A percentile compares a stretch with the other conserved stretches of the same genome.
Conservation (phyloP, 2,888 invertebrate genomes). For the Actias luna region DNA sequence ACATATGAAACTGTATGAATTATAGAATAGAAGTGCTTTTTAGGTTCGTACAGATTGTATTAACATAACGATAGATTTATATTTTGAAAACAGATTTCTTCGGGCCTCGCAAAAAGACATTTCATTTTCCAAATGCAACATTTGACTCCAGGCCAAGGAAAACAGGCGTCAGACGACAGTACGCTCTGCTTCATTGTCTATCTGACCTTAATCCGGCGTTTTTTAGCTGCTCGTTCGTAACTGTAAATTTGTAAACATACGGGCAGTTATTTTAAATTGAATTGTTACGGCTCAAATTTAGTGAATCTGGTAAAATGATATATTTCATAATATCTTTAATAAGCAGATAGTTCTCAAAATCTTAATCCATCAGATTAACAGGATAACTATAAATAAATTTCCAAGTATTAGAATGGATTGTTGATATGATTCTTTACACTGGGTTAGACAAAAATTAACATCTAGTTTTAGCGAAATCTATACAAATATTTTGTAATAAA, state of each 20-base stretch:
- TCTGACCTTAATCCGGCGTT: conserved; percentile 63
- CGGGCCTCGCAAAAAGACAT: conserved; percentile 28
- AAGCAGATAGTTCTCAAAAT: too few relatives aligned
- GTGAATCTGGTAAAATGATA: too few relatives aligned
- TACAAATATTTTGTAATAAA: too few relatives aligned
- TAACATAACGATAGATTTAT: conserved; percentile 16
- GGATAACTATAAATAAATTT: too few relatives aligned
- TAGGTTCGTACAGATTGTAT: background rate
- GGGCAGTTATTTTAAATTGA: conserved; percentile 7
- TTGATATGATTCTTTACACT: too few relatives aligned
- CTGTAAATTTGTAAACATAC: conserved; percentile 34
- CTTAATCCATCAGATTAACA: too few relatives aligned
- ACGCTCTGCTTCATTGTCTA: conserved; percentile 56
- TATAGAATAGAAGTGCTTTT: background rate
- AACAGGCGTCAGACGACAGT: conserved; percentile 52
- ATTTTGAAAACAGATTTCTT: conserved; percentile 11
- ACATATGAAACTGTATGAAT: background rate
- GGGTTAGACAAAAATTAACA: too few relatives aligned
- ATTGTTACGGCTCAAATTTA: background rate
- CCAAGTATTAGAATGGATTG: too few relatives aligned
- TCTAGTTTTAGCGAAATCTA: too few relatives aligned
- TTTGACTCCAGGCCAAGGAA: conserved; percentile 58
- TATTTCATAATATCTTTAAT: too few relatives aligned
- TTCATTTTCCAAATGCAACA: conserved; percentile 58
- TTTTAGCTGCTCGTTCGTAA: conserved; percentile 53